Evolutionary conservation across 2,888 invertebrate genomes (phyloP), one percentile per base, ranked within the genome.

Genomic region (Spicauda simplicius): DNA sequence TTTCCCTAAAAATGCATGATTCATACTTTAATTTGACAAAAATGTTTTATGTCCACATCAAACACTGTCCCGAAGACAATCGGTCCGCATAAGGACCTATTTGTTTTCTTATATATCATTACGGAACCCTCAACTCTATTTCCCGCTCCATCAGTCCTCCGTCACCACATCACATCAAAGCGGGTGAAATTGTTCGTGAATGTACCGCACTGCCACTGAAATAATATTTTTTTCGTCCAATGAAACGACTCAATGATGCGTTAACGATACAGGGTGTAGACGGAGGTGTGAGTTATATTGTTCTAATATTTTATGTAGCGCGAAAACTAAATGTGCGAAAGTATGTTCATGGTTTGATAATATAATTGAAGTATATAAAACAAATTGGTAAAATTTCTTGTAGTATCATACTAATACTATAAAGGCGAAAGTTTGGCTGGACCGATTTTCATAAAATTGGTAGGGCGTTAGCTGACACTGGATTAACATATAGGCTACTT

Each of bases 161-260:
- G 48, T 48, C 7, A 50, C 52, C 64, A 25, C 64, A 59, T 48
- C 57, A 53, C 64, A 58, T 64, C 64, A 76, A 77, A 73, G 77
- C 74, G 71, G 64, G 77, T 76, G 77, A 77, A 82, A 80, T 78
- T 76, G 77, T 73, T 72, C 79, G 79, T 74, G 68, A 77, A 74
- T 68, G 71, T 70, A 74, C 76, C 67, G 63, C 58, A 63, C 62
- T 19, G 57, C 58, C 41, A 53, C 64, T 64, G 53, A 58, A 64
- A 64, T 64, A 64, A 64, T 64, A 64, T 64, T 64, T 64, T 64
- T 64, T 64, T 64, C 64, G 64, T 64, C 58, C 64, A 64, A 64
- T 64, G 64, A 64, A 64, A 64, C 64, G 58, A 64, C 37, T 64
- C 64, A 58, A 58, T 58, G 64, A 64, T 53, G 64, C 64, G 64